Evolutionary conservation across 2,113 vertebrate species (phyloP), one percentile per base, ranked within the genome.

Genomic region (Pagrus major): DNA sequence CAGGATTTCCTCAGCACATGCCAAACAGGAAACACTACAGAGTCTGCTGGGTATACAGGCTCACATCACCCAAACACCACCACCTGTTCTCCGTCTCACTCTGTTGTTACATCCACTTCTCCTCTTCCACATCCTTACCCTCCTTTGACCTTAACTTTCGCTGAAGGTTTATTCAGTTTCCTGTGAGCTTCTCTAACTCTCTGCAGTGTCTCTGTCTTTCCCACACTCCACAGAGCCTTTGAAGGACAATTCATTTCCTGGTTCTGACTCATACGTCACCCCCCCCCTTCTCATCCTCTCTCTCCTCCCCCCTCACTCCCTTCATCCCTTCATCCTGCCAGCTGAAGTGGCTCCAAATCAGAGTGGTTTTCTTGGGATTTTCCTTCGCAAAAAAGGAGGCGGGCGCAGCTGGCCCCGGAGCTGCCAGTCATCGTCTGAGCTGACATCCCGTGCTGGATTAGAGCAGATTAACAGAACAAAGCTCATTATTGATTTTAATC

Each of bases 401-500:
- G 15, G 52, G 44, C 2, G 10, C 27, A 25, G 49, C 39, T 15
- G 44, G 39, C 70, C n/a, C 46, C 5, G 5, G 42, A 87, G 73
- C 46, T 78, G 86, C 60, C 83, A 80, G 41, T 85, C 79, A 88
- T 39, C 49, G 7, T 74, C 72, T 59, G 37, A 81, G 23, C 23
- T 60, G 68, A 83, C 78, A 75, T 59, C 51, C 79, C 46, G 23
- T 42, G 44, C 58, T 47, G 78, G 79, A 91, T 89, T 82, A 83
- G 20, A 68, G 44, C 76, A 85, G 84, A 88, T 89, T 83, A 92
- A 78, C 74, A 79, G 55, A 88, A 91, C 80, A 88, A 86, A 92
- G 81, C 80, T 81, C 68, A 47, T 71, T 87, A 88, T 90, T 88
- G 90, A 92, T 91, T 90, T 88, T 18, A 90, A 94, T 91, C 80